Percentiles rank a stretch among this genome's conserved stretches.
phyloP scores from a whole-genome alignment of 2,113 vertebrate genomes.

The Holacanthus passer region DNA sequence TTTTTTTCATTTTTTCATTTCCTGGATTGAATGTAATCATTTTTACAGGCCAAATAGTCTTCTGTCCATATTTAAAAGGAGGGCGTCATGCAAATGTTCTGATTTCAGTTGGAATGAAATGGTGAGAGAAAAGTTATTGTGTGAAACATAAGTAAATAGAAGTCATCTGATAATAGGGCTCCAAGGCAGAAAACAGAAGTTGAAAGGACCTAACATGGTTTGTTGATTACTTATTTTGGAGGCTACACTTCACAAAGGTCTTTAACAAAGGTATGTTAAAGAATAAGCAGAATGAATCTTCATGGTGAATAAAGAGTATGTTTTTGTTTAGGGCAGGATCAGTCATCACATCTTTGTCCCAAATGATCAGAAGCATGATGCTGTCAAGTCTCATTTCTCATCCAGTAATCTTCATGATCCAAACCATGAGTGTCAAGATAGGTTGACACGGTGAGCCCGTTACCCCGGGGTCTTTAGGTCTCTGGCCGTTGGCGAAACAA shows the following conservation, averaged over 20 bases:
- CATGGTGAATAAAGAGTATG: constrained; percentile 2
- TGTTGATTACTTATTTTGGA: constrained; percentile 7
- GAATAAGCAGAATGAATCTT: background rate
- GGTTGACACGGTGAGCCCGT: background rate
- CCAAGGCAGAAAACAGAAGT: background rate
- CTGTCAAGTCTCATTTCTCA: constrained; percentile 67
- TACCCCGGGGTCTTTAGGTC: constrained; percentile 36
- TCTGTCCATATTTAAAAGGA: background rate
- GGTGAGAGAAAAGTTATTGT: background rate
- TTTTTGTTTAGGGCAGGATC: constrained; percentile 9
- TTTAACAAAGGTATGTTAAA: background rate
- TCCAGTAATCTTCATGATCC: constrained; percentile 30
- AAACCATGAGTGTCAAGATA: constrained; percentile 17
- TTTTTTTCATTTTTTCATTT: constrained; percentile 27
- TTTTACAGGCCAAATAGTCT: background rate
- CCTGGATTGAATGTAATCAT: constrained; percentile 4
- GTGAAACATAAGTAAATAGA: background rate
- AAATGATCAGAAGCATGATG: constrained; percentile 47
- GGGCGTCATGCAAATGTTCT: background rate
- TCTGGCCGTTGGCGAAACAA: constrained; percentile 46
- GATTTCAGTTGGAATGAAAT: background rate
- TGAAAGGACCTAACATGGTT: constrained; percentile 16
- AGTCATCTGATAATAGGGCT: background rate
- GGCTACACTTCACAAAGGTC: background rate
- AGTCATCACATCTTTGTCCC: constrained; percentile 21